A percentile compares a stretch with the other conserved stretches of the same genome.
These are phyloP conservation scores for Gobio occitaniae DNA, from an alignment of 2,797 vertebrate species.

Conservation along the genomic window DNA sequence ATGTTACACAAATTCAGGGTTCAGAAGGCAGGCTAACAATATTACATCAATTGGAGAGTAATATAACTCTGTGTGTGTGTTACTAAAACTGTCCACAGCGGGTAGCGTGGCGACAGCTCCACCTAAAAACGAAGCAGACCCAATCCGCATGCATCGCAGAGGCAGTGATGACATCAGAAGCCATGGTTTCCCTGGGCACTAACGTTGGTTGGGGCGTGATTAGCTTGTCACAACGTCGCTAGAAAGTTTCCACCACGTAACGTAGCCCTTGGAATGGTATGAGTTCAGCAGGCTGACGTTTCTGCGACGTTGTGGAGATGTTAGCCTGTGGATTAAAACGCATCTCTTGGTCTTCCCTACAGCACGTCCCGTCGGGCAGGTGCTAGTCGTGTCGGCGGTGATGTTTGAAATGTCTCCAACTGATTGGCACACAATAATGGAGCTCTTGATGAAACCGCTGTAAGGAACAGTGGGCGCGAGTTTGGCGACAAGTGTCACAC, in stretches of 20 bases:
- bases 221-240: slow-evolving; percentile 38
- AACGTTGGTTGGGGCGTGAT: slow-evolving; percentile 16
- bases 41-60: slow-evolving; percentile 10
- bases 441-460: slow-evolving; percentile 26
- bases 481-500: slow-evolving; percentile 80
- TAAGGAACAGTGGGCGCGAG: slow-evolving; percentile 28
- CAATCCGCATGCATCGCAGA: slow-evolving; percentile 37
- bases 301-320: slow-evolving; percentile 19
- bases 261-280: slow-evolving; percentile 60
- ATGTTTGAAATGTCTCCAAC: slow-evolving; percentile 38
- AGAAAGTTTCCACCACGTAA: slow-evolving; percentile 60
- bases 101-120: slow-evolving; percentile 9
- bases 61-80: slow-evolving; percentile 11
- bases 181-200: slow-evolving; percentile 27
- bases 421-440: slow-evolving; percentile 33
- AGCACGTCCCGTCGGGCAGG: slow-evolving; percentile 8
- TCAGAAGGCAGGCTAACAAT: slow-evolving; percentile 41
- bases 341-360: slow-evolving; percentile 8
- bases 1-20: slow-evolving; percentile 31
- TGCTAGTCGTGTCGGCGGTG: slow-evolving; percentile 1
- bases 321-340: slow-evolving; percentile 25
- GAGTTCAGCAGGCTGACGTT: slow-evolving; percentile 37
- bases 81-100: slow-evolving; percentile 37
- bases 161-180: slow-evolving; percentile 40
- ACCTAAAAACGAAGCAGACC: slow-evolving; percentile 3